phyloP scores from a whole-genome alignment of 1,140 invertebrate species.

The Arion vulgaris region DNA sequence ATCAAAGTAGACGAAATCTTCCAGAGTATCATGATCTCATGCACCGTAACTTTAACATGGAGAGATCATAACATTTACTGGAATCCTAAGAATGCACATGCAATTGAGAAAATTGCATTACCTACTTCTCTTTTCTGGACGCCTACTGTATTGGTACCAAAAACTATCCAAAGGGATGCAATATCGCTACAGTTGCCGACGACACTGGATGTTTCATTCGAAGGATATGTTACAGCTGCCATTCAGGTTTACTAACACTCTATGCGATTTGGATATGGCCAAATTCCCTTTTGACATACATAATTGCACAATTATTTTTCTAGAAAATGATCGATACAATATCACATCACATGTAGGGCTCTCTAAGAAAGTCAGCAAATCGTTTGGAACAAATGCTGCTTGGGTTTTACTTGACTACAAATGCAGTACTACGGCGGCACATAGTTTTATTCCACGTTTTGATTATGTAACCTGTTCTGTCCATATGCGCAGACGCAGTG shows the following conservation, averaged over 20 bases:
- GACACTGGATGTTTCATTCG: not conserved
- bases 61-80: conserved; percentile 73
- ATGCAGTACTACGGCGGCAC: conserved; percentile 55
- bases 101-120: conserved; percentile 71
- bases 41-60: conserved; percentile 62
- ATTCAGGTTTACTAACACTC: conserved; percentile 25
- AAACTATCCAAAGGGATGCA: conserved; percentile 47
- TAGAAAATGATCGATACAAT: not conserved
- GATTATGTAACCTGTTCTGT: conserved; percentile 75
- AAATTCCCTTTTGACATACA: conserved; percentile 40
- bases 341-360: not conserved
- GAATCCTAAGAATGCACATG: conserved; percentile 72
- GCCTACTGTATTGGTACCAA: conserved; percentile 75
- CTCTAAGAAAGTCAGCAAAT: not conserved
- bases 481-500: conserved; percentile 90
- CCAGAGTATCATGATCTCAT: not conserved
- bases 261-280: conserved; percentile 40
- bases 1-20: conserved; percentile 7
- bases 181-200: conserved; percentile 2
- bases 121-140: conserved; percentile 74
- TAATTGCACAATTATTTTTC: not conserved
- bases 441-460: conserved; percentile 81
- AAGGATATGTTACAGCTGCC: conserved; percentile 52
- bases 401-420: conserved; percentile 33
- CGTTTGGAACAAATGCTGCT: not conserved